These are phyloP conservation scores for Diabrotica virgifera DNA, from an alignment of 1,140 invertebrate species.

Conservation along the genomic window DNA sequence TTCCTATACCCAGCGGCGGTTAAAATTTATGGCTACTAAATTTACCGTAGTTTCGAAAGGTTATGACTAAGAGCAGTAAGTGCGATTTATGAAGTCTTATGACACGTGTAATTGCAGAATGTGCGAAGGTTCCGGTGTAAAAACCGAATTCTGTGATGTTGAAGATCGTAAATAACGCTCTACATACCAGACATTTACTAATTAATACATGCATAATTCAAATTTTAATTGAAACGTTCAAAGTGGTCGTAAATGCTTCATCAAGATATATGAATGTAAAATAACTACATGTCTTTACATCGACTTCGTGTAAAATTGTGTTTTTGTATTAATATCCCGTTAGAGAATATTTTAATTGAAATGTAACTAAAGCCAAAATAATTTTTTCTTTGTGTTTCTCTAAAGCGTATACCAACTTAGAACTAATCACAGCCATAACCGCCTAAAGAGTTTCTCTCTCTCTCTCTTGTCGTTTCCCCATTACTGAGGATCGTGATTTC, in stretches of 20 bases:
- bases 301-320: no score
- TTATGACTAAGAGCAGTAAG: neutral
- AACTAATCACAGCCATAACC: no score
- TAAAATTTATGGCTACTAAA: slow-evolving; percentile 3
- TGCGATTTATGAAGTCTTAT: slow-evolving; percentile 20
- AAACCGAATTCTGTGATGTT: slow-evolving; percentile 34
- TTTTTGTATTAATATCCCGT: no score
- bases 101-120: slow-evolving; percentile 27
- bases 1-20: neutral
- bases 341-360: no score
- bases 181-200: slow-evolving; percentile 26
- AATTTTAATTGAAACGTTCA: slow-evolving; percentile 36
- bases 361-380: no score
- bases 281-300: neutral
- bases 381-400: no score
- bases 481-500: no score
- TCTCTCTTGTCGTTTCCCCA: no score
- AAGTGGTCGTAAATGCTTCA: slow-evolving; percentile 36
- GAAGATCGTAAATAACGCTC: slow-evolving; percentile 28
- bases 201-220: slow-evolving; percentile 36
- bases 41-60: neutral
- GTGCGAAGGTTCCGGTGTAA: slow-evolving; percentile 17
- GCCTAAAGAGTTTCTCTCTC: no score
- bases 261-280: slow-evolving; percentile 17
- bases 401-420: no score